Evolutionary conservation across 2,888 invertebrate species (phyloP), one percentile per base, ranked within the genome.

Genomic region (Catocala fraxini): DNA sequence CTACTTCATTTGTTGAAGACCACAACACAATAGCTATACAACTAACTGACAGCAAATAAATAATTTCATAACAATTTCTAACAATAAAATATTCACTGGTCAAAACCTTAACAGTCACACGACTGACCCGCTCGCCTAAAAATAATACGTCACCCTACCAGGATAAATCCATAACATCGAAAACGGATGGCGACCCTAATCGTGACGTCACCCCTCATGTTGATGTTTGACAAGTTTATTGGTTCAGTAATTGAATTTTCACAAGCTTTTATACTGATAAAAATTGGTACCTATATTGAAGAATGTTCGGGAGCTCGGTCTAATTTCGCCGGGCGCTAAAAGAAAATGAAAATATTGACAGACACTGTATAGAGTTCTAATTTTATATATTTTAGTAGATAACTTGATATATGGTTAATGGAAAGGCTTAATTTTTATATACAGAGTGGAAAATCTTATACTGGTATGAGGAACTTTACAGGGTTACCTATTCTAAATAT

Each of bases 171-270:
- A 64, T 48, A 56, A 57, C 61, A 59, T 43, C 43, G 13, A n/a
- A 65, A 64, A 45, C 56, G 66, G 55, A 55, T 77, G 74, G 75
- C 9, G 47, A 13, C 71, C 73, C 72, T 75, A 77, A 77, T 75
- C 72, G 57, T 68, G 71, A 72, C 70, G 74, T 75, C 63, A 47
- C 67, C 70, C 76, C 79, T 79, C 73, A 69, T 85, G 85, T 86
- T 87, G 88, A 88, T 88, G 83, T 89, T 89, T 90, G 89, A 90
- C 88, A 88, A 87, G 80, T 87, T 89, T 88, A 89, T 89, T 88
- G 89, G 86, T 82, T 80, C 85, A 80, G 85, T 90, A 90, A 89
- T 89, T 89, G 86, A 89, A 89, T 88, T 88, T 88, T 84, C 83
- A 83, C 79, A 83, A 84, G 87, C 85, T 84, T 86, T 85, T 84